Conservation (phyloP, 1,140 invertebrate genomes). For the Nasonia longicornis region DNA sequence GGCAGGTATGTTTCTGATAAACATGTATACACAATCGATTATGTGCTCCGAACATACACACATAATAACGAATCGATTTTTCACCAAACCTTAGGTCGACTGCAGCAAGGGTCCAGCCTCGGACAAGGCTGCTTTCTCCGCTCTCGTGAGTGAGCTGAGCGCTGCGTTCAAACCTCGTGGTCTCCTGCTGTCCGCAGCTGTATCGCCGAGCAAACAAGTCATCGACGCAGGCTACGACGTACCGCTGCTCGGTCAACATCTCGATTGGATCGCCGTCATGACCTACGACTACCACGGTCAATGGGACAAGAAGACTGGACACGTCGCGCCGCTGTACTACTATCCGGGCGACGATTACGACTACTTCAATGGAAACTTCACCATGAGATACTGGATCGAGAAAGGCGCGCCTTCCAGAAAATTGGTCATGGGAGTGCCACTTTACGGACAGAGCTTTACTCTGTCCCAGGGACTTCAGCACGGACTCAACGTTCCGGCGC, state of each 20-base stretch:
- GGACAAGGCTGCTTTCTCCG: slow-evolving; percentile 71
- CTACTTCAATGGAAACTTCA: slow-evolving; percentile 85
- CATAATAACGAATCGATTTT: slow-evolving; percentile 40
- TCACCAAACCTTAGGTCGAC: slow-evolving; percentile 63
- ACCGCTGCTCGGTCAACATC: slow-evolving; percentile 75
- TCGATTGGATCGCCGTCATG: slow-evolving; percentile 91
- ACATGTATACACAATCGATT: no score
- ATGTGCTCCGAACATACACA: no score
- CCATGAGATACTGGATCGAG: slow-evolving; percentile 84
- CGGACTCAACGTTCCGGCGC: slow-evolving; percentile 77
- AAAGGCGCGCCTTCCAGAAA: slow-evolving; percentile 82
- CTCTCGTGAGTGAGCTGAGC: slow-evolving; percentile 71
- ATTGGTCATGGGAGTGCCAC: slow-evolving; percentile 84
- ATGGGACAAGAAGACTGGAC: slow-evolving; percentile 87
- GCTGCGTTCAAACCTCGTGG: slow-evolving; percentile 70
- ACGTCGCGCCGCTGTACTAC: slow-evolving; percentile 82
- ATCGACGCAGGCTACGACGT: slow-evolving; percentile 79
- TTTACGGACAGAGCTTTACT: slow-evolving; percentile 88
- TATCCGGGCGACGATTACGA: slow-evolving; percentile 77
- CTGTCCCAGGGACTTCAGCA: slow-evolving; percentile 71
- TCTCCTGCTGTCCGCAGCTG: slow-evolving; percentile 71
- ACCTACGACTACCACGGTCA: slow-evolving; percentile 85
- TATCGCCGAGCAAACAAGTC: slow-evolving; percentile 72
- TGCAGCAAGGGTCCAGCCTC: slow-evolving; percentile 71
- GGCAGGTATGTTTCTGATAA: slow-evolving; percentile 69